These are phyloP conservation scores for Micropoecilia bifurca DNA, from an alignment of 2,797 vertebrate genomes.

Conservation along the genomic window DNA sequence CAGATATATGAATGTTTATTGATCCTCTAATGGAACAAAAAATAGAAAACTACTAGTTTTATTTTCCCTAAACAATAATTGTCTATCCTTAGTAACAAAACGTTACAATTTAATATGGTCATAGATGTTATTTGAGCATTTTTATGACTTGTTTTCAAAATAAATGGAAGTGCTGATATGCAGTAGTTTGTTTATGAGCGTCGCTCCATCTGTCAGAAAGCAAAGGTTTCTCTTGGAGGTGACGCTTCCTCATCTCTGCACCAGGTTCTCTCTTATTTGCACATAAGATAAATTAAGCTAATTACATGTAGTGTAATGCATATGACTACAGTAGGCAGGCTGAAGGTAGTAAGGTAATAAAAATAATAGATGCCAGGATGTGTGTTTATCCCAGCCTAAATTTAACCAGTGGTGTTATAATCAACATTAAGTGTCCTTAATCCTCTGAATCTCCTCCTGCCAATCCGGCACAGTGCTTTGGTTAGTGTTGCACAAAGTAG, in stretches of 20 bases:
- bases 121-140: background rate
- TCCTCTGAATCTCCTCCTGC: conserved; percentile 46
- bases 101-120: background rate
- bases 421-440: conserved; percentile 82
- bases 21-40: background rate
- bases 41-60: background rate
- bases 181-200: background rate
- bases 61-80: background rate
- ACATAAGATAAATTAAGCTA: conserved; percentile 52
- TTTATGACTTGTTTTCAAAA: background rate
- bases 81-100: background rate
- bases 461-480: conserved; percentile 41
- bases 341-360: conserved; percentile 36
- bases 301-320: conserved; percentile 39
- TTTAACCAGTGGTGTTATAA: conserved; percentile 62
- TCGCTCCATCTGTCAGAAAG: conserved; percentile 7
- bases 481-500: conserved; percentile 63
- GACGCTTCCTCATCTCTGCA: conserved; percentile 8
- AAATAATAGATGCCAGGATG: conserved; percentile 14
- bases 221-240: conserved; percentile 8
- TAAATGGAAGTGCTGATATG: background rate
- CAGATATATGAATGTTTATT: background rate
- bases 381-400: conserved; percentile 60
- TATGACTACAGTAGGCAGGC: conserved; percentile 26
- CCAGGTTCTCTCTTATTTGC: conserved; percentile 61